Conservation (phyloP, 53 echinoderm and acorn worm species). For the Stichopus horrens region DNA sequence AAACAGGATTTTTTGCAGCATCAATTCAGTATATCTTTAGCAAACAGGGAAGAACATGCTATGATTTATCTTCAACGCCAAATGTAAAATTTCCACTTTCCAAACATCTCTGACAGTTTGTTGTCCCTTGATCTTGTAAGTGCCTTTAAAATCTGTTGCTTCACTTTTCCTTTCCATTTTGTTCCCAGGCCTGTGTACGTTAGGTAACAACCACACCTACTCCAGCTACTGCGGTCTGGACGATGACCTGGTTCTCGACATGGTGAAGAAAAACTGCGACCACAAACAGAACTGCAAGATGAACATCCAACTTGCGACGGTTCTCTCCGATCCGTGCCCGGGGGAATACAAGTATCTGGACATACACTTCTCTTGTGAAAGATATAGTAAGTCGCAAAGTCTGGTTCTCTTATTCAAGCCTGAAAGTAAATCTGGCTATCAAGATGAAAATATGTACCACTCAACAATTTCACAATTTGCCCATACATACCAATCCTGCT, state of each 20-base stretch:
- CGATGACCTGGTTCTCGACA: slow-evolving; percentile 52
- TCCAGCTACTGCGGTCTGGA: slow-evolving; percentile 63
- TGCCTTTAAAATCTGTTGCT: background rate
- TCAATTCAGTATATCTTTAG: too few relatives aligned
- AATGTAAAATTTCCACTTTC: too few relatives aligned
- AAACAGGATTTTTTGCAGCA: too few relatives aligned
- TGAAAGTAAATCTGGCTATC: too few relatives aligned
- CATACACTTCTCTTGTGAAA: slow-evolving; percentile 69
- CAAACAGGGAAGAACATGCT: too few relatives aligned
- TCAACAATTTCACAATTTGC: too few relatives aligned
- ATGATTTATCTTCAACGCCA: too few relatives aligned
- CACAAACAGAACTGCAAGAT: slow-evolving; percentile 71
- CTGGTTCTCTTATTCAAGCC: too few relatives aligned
- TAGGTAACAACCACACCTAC: slow-evolving; percentile 66
- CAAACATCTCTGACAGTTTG: too few relatives aligned
- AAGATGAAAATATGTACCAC: too few relatives aligned
- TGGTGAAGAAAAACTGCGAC: slow-evolving; percentile 81
- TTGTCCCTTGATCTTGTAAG: too few relatives aligned
- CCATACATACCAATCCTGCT: too few relatives aligned
- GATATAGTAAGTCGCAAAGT: slow-evolving; percentile 58
- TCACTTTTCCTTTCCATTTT: background rate
- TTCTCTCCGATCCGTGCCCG: slow-evolving; percentile 63
- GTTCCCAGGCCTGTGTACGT: slow-evolving; percentile 64
- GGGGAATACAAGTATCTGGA: slow-evolving; percentile 76
- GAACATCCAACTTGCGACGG: slow-evolving; percentile 64